Conservation (phyloP, 2,888 invertebrate species). For the Coenonympha arcania region DNA sequence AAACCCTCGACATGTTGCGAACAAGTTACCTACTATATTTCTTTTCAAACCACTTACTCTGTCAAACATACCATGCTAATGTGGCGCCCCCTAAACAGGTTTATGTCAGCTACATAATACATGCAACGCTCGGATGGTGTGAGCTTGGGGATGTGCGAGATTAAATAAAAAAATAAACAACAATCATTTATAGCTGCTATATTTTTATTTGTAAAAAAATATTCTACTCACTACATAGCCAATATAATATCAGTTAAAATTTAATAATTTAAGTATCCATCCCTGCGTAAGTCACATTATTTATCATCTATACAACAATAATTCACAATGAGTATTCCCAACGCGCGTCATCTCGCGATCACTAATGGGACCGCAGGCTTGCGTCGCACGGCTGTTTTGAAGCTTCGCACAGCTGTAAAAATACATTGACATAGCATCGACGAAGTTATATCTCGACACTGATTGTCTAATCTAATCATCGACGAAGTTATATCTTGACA, state of each 20-base stretch:
- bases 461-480: too few relatives aligned
- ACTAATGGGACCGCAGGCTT: constrained; percentile 28
- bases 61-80: too few relatives aligned
- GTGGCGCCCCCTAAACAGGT: too few relatives aligned
- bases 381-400: not conserved
- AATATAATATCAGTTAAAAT: constrained; percentile 76
- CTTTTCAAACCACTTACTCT: too few relatives aligned
- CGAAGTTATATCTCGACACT: too few relatives aligned
- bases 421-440: too few relatives aligned
- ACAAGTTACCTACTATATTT: too few relatives aligned
- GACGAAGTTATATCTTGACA: too few relatives aligned
- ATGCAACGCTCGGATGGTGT: not conserved
- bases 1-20: too few relatives aligned
- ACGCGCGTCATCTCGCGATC: constrained; percentile 45
- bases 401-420: too few relatives aligned
- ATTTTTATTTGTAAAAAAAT: constrained; percentile 81
- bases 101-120: too few relatives aligned
- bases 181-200: constrained; percentile 67
- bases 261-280: constrained; percentile 76
- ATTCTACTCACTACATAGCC: constrained; percentile 80
- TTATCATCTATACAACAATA: constrained; percentile 74
- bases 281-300: constrained; percentile 76
- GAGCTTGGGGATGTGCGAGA: too few relatives aligned
- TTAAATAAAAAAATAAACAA: constrained; percentile 32
- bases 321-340: constrained; percentile 73